Evolutionary conservation across 2,113 vertebrate genomes (phyloP).

Genomic region (Laticauda laticaudata): DNA sequence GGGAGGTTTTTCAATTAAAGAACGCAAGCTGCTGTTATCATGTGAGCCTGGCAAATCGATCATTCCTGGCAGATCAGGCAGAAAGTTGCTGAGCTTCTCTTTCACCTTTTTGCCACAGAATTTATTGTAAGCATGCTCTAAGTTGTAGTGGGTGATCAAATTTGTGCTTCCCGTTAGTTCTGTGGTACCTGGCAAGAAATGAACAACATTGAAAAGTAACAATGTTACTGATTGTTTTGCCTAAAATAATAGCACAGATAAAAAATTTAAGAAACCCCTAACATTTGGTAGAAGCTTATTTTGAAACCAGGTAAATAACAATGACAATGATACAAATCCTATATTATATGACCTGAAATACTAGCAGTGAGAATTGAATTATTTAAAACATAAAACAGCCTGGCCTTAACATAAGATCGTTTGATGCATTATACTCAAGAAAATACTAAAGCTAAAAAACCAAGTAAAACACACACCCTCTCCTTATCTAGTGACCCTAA

Average conservation of each 20-base stretch:
- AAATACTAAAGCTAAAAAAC: not conserved
- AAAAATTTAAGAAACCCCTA: not conserved
- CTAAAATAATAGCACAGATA: not conserved
- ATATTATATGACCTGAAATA: not conserved
- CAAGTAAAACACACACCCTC: not conserved
- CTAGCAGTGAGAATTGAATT: not conserved
- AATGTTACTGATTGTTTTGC: not conserved
- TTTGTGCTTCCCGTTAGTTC: conserved; percentile 96
- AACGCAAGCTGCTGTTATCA: conserved; percentile 92
- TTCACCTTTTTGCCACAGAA: conserved; percentile 99
- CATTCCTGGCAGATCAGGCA: conserved; percentile 97
- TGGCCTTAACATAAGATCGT: not conserved
- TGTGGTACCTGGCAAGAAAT: conserved; percentile 76
- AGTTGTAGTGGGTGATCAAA: conserved; percentile 94
- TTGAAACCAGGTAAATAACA: not conserved
- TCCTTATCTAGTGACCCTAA: not conserved
- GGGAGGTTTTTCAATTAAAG: conserved; percentile 94
- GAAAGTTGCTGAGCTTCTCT: conserved; percentile 97
- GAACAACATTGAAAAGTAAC: not conserved
- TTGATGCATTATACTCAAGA: not conserved
- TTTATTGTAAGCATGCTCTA: conserved; percentile 95
- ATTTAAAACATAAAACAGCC: not conserved
- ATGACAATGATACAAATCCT: not conserved
- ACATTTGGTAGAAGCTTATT: not conserved
- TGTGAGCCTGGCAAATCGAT: conserved; percentile 92